Conservation (phyloP, 2,113 vertebrate species). For the Rhodinocichla rosea region DNA sequence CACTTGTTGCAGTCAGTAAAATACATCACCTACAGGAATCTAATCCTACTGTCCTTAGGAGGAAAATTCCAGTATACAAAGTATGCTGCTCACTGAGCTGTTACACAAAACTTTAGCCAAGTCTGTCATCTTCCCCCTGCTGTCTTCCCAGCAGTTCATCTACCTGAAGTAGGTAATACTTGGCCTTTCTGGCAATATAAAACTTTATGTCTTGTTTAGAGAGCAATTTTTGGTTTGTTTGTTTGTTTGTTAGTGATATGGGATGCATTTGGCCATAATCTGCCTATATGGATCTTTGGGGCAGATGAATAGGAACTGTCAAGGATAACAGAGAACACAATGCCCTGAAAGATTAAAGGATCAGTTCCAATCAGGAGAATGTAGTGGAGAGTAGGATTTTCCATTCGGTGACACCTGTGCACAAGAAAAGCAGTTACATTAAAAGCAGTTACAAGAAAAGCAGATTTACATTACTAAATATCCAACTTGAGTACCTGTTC, state of each 20-base stretch:
- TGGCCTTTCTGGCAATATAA: not conserved
- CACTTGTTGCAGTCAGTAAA: not conserved
- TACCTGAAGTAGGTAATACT: not conserved
- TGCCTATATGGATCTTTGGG: not conserved
- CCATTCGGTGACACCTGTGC: not conserved
- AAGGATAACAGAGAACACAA: not conserved
- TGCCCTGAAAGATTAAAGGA: not conserved
- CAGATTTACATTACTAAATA: too few relatives aligned
- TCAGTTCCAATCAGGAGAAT: not conserved
- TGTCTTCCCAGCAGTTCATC: not conserved
- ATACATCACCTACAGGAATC: not conserved
- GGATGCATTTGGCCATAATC: not conserved
- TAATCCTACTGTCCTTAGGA: not conserved
- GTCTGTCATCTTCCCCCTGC: not conserved
- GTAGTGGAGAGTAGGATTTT: not conserved
- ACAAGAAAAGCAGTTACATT: not conserved
- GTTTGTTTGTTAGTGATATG: not conserved
- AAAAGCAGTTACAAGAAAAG: too few relatives aligned
- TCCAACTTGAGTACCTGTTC: too few relatives aligned
- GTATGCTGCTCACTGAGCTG: not conserved
- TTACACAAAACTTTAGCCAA: not conserved
- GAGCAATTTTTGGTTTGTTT: not conserved
- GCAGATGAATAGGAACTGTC: not conserved
- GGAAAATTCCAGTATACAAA: not conserved
- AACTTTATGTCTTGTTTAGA: not conserved